These are phyloP conservation scores for Syngnathus typhle DNA, from an alignment of 2,113 vertebrate species.

Conservation along the genomic window DNA sequence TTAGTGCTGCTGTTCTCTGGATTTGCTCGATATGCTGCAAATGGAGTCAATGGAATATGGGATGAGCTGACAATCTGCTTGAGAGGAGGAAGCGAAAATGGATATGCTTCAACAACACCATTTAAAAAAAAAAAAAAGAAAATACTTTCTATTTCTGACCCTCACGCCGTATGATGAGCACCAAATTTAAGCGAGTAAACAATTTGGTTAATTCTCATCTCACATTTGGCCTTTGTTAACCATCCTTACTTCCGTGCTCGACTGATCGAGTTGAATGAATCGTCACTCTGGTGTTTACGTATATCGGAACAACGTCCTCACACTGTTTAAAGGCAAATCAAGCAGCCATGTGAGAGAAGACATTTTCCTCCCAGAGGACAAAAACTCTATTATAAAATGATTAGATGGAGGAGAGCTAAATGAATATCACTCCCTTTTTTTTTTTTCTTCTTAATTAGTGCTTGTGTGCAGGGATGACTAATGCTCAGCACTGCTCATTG, in stretches of 20 bases:
- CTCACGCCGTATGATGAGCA: background rate
- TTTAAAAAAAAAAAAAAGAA: background rate
- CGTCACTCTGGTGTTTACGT: background rate
- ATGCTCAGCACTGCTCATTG: background rate
- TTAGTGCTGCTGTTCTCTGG: slow-evolving; percentile 43
- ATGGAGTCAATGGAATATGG: slow-evolving; percentile 45
- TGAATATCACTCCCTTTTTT: background rate
- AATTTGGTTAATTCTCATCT: too few species aligned
- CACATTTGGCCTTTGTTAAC: background rate
- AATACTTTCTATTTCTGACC: background rate
- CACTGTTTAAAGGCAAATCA: background rate
- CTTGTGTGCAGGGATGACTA: background rate
- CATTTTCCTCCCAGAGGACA: background rate
- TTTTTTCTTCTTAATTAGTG: background rate
- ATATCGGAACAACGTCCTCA: background rate
- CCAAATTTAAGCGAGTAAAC: too few species aligned
- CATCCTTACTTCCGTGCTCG: background rate
- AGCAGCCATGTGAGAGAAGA: background rate
- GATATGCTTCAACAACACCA: background rate
- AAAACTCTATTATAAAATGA: slow-evolving; percentile 7
- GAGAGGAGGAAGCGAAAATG: slow-evolving; percentile 1
- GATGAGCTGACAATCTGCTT: slow-evolving; percentile 18
- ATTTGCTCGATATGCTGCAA: slow-evolving; percentile 32
- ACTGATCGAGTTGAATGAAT: background rate
- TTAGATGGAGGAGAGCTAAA: slow-evolving; percentile 1